Evolutionary conservation across 2,113 vertebrate genomes (phyloP).

Genomic region (Noturus placidus): DNA sequence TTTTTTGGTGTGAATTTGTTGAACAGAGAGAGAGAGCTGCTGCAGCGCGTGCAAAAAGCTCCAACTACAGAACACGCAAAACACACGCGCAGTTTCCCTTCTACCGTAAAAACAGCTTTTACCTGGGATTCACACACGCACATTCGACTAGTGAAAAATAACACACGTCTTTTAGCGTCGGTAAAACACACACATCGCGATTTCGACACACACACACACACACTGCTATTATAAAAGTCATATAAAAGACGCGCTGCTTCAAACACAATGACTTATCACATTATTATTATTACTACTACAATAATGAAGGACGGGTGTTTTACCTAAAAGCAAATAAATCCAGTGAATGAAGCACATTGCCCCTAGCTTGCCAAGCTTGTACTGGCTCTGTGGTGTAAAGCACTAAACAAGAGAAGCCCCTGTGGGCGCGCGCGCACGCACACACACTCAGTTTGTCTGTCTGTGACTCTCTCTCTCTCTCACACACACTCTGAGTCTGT

Average conservation of each 20-base stretch:
- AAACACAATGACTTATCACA: not conserved
- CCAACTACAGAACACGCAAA: not conserved
- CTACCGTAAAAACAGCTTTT: conserved; percentile 3
- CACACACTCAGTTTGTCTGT: not conserved
- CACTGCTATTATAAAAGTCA: not conserved
- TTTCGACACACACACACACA: not conserved
- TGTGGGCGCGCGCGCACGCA: conserved; percentile 34
- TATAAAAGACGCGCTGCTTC: not conserved
- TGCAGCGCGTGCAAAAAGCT: not conserved
- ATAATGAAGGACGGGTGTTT: not conserved
- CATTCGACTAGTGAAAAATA: not conserved
- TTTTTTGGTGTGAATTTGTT: not conserved
- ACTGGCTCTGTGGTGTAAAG: conserved; percentile 36
- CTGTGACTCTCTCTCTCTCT: not conserved
- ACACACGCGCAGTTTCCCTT: not conserved
- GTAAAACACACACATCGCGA: conserved; percentile 32
- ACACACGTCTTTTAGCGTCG: not conserved
- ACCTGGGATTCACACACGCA: not conserved
- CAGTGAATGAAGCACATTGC: conserved; percentile 5
- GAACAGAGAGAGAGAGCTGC: not conserved
- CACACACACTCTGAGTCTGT: too few species aligned
- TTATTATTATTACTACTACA: not conserved
- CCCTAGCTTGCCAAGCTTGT: conserved; percentile 51
- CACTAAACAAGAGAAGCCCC: conserved; percentile 56
- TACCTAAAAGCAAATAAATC: not conserved